phyloP scores from a whole-genome alignment of 2,888 invertebrate species.

The Leucozona laternaria region DNA sequence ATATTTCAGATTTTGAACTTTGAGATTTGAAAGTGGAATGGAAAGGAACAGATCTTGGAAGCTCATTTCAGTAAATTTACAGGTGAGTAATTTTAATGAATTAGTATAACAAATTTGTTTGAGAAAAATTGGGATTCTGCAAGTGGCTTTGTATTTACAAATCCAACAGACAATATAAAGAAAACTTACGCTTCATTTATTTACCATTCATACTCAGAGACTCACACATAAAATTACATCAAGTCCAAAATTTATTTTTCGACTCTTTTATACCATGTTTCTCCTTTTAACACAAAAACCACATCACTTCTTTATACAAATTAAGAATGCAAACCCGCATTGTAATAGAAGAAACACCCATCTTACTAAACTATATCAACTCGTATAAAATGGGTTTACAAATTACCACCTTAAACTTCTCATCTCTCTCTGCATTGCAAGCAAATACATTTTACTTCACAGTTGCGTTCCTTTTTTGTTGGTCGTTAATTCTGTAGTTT shows the following conservation, averaged over 20 bases:
- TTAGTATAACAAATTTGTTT: background rate
- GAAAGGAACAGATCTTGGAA: too few species aligned
- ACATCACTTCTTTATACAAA: constrained; percentile 2
- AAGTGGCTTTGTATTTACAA: background rate
- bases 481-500: background rate
- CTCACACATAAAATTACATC: background rate
- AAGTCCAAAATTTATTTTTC: background rate
- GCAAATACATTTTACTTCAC: background rate
- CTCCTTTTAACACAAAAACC: background rate
- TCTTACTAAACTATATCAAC: background rate
- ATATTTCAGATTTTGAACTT: too few species aligned
- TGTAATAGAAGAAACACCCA: constrained; percentile 1
- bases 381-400: constrained; percentile 4
- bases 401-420: constrained; percentile 7
- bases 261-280: background rate
- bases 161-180: background rate
- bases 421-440: background rate
- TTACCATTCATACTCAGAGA: background rate
- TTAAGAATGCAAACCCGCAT: background rate
- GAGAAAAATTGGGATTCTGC: background rate
- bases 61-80: too few species aligned
- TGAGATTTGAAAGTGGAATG: too few species aligned
- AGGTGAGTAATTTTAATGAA: background rate
- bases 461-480: background rate
- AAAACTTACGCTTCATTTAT: background rate